These are phyloP conservation scores for Diadumene lineata DNA, from an alignment of 92 coral and sea anemone genomes.

Conservation along the genomic window DNA sequence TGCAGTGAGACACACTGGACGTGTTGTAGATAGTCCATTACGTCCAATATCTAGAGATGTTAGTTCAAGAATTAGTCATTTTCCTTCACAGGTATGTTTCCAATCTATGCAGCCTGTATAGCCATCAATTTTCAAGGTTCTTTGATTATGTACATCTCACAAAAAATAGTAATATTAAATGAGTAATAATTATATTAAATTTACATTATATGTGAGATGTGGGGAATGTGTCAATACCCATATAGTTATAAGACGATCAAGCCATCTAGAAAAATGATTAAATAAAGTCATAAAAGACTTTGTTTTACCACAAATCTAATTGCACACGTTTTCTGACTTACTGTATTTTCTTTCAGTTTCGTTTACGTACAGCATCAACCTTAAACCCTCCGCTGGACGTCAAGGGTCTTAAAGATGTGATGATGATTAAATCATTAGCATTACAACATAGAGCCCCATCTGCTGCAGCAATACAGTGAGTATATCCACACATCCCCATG, in stretches of 20 bases:
- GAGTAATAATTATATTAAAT: no score
- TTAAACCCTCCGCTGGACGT: slow-evolving; percentile 79
- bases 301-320: no score
- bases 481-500: slow-evolving; percentile 7
- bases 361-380: slow-evolving; percentile 65
- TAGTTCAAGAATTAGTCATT: slow-evolving; percentile 73
- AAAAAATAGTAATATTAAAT: no score
- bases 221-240: no score
- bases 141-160: no score
- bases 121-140: no score
- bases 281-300: no score
- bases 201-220: no score
- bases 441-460: slow-evolving; percentile 89
- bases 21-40: slow-evolving; percentile 73
- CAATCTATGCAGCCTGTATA: no score
- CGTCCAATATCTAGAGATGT: slow-evolving; percentile 85
- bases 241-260: no score
- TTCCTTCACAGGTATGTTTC: slow-evolving; percentile 90
- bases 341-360: slow-evolving; percentile 47
- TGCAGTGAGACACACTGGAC: slow-evolving; percentile 69
- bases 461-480: slow-evolving; percentile 86
- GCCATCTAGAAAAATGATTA: no score
- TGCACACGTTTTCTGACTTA: no score
- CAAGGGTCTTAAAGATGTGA: slow-evolving; percentile 80
- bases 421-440: slow-evolving; percentile 77